A percentile compares a stretch with the other conserved stretches of the same genome.
phyloP scores from a whole-genome alignment of 2,113 vertebrate genomes.

The Scartelaos histophorus region DNA sequence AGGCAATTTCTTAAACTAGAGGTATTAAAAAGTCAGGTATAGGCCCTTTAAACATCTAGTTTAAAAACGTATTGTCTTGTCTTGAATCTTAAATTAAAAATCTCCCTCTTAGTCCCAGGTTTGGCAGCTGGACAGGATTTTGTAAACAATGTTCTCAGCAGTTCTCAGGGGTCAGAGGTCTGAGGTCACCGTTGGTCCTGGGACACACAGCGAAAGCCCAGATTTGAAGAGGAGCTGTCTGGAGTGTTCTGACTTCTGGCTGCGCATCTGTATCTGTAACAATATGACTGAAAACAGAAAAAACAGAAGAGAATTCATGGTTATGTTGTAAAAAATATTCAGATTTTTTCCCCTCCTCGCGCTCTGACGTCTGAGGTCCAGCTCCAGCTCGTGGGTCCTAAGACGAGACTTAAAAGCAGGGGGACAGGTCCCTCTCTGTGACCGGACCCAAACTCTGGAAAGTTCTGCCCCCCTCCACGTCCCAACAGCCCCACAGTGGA shows the following conservation, averaged over 20 bases:
- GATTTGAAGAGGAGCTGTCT: constrained; percentile 93
- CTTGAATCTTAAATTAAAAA: not conserved
- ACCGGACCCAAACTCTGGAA: too few species aligned
- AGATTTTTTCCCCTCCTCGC: too few species aligned
- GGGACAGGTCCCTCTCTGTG: too few species aligned
- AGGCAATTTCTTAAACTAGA: too few species aligned
- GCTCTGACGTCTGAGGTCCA: too few species aligned
- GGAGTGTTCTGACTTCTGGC: constrained; percentile 96
- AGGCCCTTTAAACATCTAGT: not conserved
- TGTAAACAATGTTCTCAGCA: constrained; percentile 12
- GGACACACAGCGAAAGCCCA: constrained; percentile 92
- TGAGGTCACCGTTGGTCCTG: constrained; percentile 42
- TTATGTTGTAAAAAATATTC: too few species aligned
- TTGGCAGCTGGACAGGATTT: not conserved
- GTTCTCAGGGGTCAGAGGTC: not conserved
- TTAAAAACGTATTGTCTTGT: not conserved
- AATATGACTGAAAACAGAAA: constrained; percentile 83
- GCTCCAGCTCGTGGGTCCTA: too few species aligned
- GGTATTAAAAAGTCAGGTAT: not conserved
- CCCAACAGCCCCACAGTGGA: too few species aligned
- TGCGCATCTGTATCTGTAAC: constrained; percentile 95
- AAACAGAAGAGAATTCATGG: not conserved
- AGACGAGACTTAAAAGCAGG: too few species aligned
- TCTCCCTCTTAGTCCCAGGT: not conserved
- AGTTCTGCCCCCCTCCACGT: too few species aligned